Conservation (phyloP, 2,888 invertebrate genomes). For the Salpingus planirostris region DNA sequence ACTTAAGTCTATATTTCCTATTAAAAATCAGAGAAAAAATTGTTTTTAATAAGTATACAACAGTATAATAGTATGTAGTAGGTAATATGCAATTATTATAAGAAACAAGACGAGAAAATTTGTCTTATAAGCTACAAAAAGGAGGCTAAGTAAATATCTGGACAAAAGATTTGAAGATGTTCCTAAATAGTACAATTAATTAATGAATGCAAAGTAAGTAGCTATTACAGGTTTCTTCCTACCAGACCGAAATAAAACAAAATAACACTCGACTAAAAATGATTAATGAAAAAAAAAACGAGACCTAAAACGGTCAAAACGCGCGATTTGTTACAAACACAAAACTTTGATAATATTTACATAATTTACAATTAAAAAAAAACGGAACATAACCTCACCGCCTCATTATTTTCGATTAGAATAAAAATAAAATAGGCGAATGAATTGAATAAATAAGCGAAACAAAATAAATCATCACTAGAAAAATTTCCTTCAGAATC, state of each 20-base stretch:
- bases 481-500: slow-evolving; percentile 6
- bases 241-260: slow-evolving; percentile 8
- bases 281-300: slow-evolving; percentile 3
- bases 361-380: slow-evolving; percentile 14
- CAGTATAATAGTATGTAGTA: no score
- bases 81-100: no score
- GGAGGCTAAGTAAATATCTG: no score
- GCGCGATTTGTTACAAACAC: slow-evolving; percentile 14
- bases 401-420: no score
- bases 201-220: slow-evolving; percentile 2
- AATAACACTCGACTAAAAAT: slow-evolving; percentile 9
- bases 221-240: slow-evolving; percentile 2
- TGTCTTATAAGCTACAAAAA: no score
- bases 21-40: slow-evolving; percentile 30
- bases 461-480: not conserved
- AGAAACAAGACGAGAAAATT: no score
- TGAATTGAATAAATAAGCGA: slow-evolving; percentile 3
- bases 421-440: no score
- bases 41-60: slow-evolving; percentile 34
- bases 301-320: slow-evolving; percentile 21
- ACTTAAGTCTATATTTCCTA: slow-evolving; percentile 37
- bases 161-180: no score
- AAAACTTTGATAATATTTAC: slow-evolving; percentile 7
- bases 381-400: slow-evolving; percentile 1
- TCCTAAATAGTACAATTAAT: no score